Conservation (phyloP, 2,797 vertebrate species). For the Euphonia xanthogaster region DNA sequence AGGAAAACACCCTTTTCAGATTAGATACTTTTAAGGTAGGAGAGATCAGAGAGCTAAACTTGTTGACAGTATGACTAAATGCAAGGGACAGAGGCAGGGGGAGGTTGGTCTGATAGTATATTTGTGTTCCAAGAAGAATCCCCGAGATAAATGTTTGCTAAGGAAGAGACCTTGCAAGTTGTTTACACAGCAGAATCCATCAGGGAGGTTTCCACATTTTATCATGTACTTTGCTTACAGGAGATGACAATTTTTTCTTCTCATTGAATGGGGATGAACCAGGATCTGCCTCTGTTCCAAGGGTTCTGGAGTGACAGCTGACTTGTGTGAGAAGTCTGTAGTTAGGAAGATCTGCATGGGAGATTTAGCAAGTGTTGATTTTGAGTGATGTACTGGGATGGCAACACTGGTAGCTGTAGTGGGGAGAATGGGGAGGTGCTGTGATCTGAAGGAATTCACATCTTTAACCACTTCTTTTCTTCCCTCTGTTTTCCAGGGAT, state of each 20-base stretch:
- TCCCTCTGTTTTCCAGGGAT: constrained; percentile 78
- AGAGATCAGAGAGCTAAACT: background rate
- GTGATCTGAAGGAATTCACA: background rate
- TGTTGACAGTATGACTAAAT: background rate
- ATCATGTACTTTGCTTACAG: background rate
- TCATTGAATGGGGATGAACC: background rate
- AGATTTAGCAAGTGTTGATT: background rate
- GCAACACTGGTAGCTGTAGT: background rate
- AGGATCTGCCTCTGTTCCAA: background rate
- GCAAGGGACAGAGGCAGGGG: background rate
- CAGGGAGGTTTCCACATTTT: background rate
- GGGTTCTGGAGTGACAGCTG: background rate
- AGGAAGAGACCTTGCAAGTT: background rate
- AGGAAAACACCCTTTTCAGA: background rate
- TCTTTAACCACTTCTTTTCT: constrained; percentile 28
- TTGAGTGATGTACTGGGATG: background rate
- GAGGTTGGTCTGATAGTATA: background rate
- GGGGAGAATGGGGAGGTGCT: background rate
- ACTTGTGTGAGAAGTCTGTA: background rate
- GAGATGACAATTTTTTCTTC: background rate
- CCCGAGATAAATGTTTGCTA: background rate
- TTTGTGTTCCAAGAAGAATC: background rate
- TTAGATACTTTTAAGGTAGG: background rate
- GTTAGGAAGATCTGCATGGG: background rate
- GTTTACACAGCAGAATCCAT: background rate